phyloP scores from a whole-genome alignment of 2,113 vertebrate genomes.

The Raja brachyura region DNA sequence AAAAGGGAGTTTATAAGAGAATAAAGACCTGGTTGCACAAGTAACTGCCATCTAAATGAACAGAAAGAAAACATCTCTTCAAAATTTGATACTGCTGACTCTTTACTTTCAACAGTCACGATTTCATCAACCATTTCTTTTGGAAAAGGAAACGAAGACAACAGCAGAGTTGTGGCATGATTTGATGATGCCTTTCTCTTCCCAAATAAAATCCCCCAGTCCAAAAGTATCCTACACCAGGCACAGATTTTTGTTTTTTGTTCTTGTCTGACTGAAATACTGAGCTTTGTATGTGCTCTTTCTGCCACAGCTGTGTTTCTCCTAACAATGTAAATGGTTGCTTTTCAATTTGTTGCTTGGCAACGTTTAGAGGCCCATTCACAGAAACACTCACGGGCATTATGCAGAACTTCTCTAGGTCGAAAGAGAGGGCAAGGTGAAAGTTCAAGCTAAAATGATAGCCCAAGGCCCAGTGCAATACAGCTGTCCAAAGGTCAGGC shows the following conservation, averaged over 20 bases:
- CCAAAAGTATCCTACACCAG: background rate
- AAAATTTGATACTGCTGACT: background rate
- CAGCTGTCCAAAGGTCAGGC: background rate
- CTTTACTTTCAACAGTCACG: background rate
- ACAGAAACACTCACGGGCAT: conserved; percentile 27
- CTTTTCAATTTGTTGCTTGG: conserved; percentile 34
- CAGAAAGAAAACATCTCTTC: background rate
- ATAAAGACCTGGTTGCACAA: background rate
- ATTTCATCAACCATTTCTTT: background rate
- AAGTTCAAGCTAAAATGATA: conserved; percentile 26
- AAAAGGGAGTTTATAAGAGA: background rate
- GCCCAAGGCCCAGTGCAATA: background rate
- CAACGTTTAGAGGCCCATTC: background rate
- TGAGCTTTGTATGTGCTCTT: background rate
- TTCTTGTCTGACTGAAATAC: background rate
- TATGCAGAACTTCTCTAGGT: conserved; percentile 19
- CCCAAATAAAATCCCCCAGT: background rate
- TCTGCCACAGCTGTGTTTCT: conserved; percentile 34
- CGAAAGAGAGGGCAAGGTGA: background rate
- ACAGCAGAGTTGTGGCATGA: background rate
- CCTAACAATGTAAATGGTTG: conserved; percentile 32
- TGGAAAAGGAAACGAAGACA: background rate
- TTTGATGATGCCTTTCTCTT: background rate
- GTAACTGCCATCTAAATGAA: background rate
- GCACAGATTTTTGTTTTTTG: conserved; percentile 23